Percentiles rank a stretch among this genome's conserved stretches.
phyloP scores from a whole-genome alignment of 2,797 vertebrate species.

The Tympanoctomys barrerae region DNA sequence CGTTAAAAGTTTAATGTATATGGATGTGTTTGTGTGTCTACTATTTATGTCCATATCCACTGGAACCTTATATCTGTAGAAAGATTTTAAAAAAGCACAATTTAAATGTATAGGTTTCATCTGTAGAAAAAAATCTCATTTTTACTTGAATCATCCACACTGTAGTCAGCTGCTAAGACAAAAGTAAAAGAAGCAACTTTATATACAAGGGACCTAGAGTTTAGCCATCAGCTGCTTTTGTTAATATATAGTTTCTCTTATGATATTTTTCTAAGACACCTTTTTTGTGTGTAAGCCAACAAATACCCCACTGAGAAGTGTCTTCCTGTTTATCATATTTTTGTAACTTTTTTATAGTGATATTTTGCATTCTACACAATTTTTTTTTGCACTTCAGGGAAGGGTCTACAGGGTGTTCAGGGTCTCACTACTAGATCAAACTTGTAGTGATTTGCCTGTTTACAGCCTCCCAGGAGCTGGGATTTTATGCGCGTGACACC shows the following conservation, averaged over 20 bases:
- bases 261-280: slow-evolving; percentile 37
- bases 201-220: slow-evolving; percentile 54
- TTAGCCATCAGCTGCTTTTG: slow-evolving; percentile 69
- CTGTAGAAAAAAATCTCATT: slow-evolving; percentile 52
- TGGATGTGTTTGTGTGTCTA: background rate
- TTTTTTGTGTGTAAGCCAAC: background rate
- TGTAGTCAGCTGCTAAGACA: slow-evolving; percentile 63
- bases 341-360: background rate
- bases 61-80: slow-evolving; percentile 16
- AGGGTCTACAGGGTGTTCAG: no score
- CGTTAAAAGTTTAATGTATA: background rate
- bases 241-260: slow-evolving; percentile 69
- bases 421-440: no score
- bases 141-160: slow-evolving; percentile 67
- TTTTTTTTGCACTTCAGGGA: background rate
- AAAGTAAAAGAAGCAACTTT: slow-evolving; percentile 55
- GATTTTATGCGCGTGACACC: no score
- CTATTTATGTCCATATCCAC: slow-evolving; percentile 5
- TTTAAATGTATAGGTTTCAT: slow-evolving; percentile 65
- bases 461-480: no score
- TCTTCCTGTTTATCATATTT: slow-evolving; percentile 36
- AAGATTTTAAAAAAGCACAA: slow-evolving; percentile 64
- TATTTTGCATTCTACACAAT: slow-evolving; percentile 42
- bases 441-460: no score
- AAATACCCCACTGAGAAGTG: background rate